Conservation (phyloP, 2,797 vertebrate species). For the Eremophila alpestris region DNA sequence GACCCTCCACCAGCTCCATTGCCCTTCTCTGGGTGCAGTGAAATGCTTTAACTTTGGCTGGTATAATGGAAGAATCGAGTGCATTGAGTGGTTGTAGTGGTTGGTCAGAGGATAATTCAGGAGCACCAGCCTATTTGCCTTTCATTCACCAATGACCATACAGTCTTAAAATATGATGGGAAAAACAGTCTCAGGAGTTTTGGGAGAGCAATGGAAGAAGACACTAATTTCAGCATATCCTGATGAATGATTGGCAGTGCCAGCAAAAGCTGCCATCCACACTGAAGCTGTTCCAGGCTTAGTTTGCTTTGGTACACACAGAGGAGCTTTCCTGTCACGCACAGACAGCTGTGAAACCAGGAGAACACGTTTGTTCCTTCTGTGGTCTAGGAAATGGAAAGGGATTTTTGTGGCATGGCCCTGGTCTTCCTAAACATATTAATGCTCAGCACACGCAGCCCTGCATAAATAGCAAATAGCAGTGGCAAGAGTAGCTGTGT, state of each 20-base stretch:
- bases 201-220: not conserved
- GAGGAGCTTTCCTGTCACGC: not conserved
- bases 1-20: not conserved
- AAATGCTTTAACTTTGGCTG: not conserved
- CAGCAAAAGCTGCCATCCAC: not conserved
- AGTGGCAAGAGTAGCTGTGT: not conserved
- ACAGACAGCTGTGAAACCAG: not conserved
- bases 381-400: not conserved
- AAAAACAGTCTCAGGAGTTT: not conserved
- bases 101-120: not conserved
- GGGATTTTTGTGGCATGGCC: not conserved
- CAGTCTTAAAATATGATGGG: fast-evolving
- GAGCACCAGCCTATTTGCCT: fast-evolving
- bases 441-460: fast-evolving
- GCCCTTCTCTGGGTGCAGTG: not conserved
- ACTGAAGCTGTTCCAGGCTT: not conserved
- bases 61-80: fast-evolving
- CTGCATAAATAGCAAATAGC: not conserved
- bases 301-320: fast-evolving
- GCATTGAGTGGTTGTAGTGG: fast-evolving
- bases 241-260: not conserved
- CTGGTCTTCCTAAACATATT: fast-evolving
- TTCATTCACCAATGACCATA: not conserved
- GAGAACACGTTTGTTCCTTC: not conserved
- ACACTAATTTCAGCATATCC: not conserved